Percentiles rank a stretch among this genome's conserved stretches.
phyloP scores from a whole-genome alignment of 2,113 vertebrate genomes.

The Hoplias malabaricus region DNA sequence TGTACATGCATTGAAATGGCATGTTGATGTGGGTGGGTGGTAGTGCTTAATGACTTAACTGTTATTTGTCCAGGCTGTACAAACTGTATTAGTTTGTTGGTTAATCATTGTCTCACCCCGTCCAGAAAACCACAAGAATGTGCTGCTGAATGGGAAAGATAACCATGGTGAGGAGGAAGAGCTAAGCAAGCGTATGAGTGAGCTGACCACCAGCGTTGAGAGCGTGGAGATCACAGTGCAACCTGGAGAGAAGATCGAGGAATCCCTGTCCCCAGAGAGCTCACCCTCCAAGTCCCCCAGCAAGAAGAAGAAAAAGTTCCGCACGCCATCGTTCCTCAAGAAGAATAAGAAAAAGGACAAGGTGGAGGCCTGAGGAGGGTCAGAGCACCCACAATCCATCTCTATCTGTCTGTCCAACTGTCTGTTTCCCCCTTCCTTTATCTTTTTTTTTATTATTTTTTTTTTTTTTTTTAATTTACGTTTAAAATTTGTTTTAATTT shows the following conservation, averaged over 20 bases:
- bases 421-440: conserved; percentile 55
- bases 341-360: conserved; percentile 99
- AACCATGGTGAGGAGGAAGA: conserved; percentile 78
- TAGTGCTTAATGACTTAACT: too few species aligned
- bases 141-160: conserved; percentile 87
- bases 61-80: too few species aligned
- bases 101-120: too few species aligned
- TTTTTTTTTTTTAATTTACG: conserved; percentile 56
- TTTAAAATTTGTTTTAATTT: conserved; percentile 45
- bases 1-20: too few species aligned
- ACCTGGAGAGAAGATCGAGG: conserved; percentile 89
- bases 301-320: conserved; percentile 99
- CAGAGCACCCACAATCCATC: too few species aligned
- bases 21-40: too few species aligned
- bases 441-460: conserved; percentile 39
- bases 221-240: conserved; percentile 86
- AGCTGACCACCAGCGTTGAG: conserved; percentile 87
- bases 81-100: too few species aligned
- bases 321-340: conserved; percentile 97
- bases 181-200: conserved; percentile 81
- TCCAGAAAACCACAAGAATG: conserved; percentile 84
- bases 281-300: conserved; percentile 96
- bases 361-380: conserved; percentile 79
- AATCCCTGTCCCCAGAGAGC: conserved; percentile 89
- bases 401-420: conserved; percentile 45